Base-by-base conservation (phyloP, 35 echinoderm and acorn worm genomes). In the Apostichopus parvimensis region DNA sequence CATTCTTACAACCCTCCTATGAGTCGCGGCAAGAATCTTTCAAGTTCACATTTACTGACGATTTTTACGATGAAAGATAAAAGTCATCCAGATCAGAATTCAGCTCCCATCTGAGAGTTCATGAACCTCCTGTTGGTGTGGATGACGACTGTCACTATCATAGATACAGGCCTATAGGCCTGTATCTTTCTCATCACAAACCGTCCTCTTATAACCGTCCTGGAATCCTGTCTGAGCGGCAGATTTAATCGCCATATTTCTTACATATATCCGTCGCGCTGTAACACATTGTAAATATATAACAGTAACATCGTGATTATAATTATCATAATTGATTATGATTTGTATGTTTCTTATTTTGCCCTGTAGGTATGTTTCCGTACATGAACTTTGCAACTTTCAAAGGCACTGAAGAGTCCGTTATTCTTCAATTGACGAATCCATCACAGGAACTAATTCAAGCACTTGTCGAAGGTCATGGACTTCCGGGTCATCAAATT, bases 391-490 rank as follows among this genome's bases (percentile, higher is more conserved):
- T 82, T 56, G 82, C 84, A 21, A 95, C 71, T 5, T 95, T 92
- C 20, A 77, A 77, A 10, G 90, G 90, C 54, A 78, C 94, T 20
- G 77, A 92, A 9, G 68, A 82, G 56, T 77, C 64, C 52, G 73
- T 92, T 18, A 88, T 92, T 53, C 34, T 70, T 7, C 90, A 92
- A 26, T 77, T 92, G 58, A 95, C 83, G 8, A 65, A 89, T 56
- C 94, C 94, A n/a, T 82, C 71, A 78, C 90, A 72, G 45, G 91
- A 92, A 53, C 80, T 94, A 20, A 91, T 94, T 9, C 77, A 90
- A 62, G 93, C 93, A 57, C 68, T 94, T 17, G 88, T 94, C 12
- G 88, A 94, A 82, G 93, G 87, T 54, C 93, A 91, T 60, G 93
- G 93, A 56, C 68, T 90, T 56, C 93, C 93, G 20, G 93, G 93